These are phyloP conservation scores for Chrysomallon squamiferum DNA, from an alignment of 1,140 invertebrate genomes.

Conservation along the genomic window DNA sequence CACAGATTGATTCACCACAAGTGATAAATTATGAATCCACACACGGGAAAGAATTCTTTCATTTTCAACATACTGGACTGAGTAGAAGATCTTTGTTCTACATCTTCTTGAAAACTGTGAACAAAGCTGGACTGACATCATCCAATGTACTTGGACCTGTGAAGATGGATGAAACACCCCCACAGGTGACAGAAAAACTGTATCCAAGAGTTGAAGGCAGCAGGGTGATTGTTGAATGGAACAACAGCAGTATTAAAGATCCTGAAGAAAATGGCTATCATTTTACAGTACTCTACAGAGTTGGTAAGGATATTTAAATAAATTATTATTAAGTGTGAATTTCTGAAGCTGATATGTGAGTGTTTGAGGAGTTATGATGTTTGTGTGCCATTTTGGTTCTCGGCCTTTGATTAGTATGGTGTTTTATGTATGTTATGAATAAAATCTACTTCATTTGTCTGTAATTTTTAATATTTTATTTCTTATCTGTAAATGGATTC, in stretches of 20 bases:
- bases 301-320: too few species aligned
- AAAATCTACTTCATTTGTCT: too few species aligned
- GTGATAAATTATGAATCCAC: conserved; percentile 15
- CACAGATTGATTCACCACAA: background rate
- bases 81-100: background rate
- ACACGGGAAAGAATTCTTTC: conserved; percentile 11
- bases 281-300: conserved; percentile 3
- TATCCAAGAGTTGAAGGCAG: conserved; percentile 2
- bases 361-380: too few species aligned
- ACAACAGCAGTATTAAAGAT: conserved; percentile 20
- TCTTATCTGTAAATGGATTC: too few species aligned
- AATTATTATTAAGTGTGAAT: too few species aligned
- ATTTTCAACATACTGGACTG: conserved; percentile 7
- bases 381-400: too few species aligned
- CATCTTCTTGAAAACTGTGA: conserved; percentile 9
- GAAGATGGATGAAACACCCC: conserved; percentile 36
- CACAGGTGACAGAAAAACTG: conserved; percentile 9
- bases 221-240: conserved; percentile 23
- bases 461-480: too few species aligned
- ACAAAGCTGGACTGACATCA: conserved; percentile 26
- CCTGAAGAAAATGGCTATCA: conserved; percentile 16
- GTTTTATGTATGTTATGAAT: too few species aligned
- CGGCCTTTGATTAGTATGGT: too few species aligned
- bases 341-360: too few species aligned
- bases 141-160: conserved; percentile 25